A percentile compares a stretch with the other conserved stretches of the same genome.
Evolutionary conservation across 2,888 invertebrate species (phyloP).

Genomic region (Mythimna lalbum): DNA sequence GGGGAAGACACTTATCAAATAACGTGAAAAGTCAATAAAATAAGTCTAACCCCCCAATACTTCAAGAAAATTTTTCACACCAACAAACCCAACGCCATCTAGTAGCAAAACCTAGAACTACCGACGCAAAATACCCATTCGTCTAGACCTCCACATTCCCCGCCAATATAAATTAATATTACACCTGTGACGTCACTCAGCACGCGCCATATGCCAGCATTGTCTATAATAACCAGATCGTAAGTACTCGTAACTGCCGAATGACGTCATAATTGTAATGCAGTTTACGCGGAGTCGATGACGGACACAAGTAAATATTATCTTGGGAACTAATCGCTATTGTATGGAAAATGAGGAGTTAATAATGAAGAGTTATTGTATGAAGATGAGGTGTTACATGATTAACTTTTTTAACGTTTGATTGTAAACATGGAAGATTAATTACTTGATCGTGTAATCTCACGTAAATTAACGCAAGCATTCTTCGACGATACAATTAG

Average conservation of each 20-base stretch:
- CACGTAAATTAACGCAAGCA: neutral
- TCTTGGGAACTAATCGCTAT: constrained; percentile 48
- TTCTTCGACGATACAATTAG: neutral
- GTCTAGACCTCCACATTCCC: constrained; percentile 27
- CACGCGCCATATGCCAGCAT: constrained; percentile 50
- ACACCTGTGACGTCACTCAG: constrained; percentile 30
- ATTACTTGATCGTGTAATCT: neutral
- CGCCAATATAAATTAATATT: constrained; percentile 24
- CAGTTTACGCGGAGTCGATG: constrained; percentile 44
- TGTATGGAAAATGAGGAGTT: constrained; percentile 34
- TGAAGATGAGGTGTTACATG: constrained; percentile 40
- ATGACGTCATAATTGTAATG: constrained; percentile 53
- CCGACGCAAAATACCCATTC: neutral
- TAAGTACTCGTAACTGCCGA: constrained; percentile 17
- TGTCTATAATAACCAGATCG: constrained; percentile 37
- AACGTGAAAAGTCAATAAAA: too few species aligned
- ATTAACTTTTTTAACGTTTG: constrained; percentile 23
- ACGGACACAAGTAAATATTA: constrained; percentile 53
- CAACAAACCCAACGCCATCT: constrained; percentile 33
- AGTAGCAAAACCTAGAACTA: neutral
- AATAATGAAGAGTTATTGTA: constrained; percentile 42
- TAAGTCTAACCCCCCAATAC: neutral
- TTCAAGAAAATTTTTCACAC: neutral
- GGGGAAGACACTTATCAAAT: too few species aligned
- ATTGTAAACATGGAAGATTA: constrained; percentile 16